Conservation (phyloP, 2,797 vertebrate species). For the Ciconia nigra region DNA sequence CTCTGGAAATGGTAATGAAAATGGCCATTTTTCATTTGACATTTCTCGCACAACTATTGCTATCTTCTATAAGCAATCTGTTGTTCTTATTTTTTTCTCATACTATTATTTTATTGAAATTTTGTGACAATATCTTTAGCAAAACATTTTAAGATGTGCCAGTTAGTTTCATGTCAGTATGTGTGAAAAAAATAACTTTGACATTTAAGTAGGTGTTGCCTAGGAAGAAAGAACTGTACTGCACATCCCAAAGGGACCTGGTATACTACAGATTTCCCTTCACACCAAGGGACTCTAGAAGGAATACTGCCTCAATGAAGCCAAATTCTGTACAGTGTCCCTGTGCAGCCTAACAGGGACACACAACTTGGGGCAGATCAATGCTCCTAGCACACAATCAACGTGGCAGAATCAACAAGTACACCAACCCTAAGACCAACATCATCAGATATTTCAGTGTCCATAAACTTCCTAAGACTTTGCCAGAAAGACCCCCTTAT, state of each 20-base stretch:
- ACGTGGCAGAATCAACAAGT: background rate
- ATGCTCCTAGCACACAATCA: background rate
- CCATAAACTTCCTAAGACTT: background rate
- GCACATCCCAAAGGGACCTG: background rate
- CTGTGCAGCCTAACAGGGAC: background rate
- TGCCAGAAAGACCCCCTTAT: rapidly evolving
- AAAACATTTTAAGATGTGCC: background rate
- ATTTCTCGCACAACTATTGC: background rate
- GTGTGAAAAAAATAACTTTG: background rate
- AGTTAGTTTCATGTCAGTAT: background rate
- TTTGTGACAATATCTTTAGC: background rate
- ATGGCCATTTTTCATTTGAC: rapidly evolving
- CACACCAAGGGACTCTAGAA: background rate
- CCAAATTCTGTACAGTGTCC: background rate
- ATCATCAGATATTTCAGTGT: background rate
- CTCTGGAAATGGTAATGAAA: background rate
- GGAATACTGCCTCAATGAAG: background rate
- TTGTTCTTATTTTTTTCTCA: background rate
- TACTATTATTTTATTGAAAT: background rate
- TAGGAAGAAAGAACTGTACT: background rate
- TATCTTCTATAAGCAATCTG: background rate
- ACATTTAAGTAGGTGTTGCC: background rate
- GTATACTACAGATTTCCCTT: background rate
- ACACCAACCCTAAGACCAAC: background rate
- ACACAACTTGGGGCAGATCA: background rate